Percentiles rank a stretch among this genome's conserved stretches.
These are phyloP conservation scores for Drosophila bipectinata DNA, from an alignment of 1,140 invertebrate species.

Conservation along the genomic window DNA sequence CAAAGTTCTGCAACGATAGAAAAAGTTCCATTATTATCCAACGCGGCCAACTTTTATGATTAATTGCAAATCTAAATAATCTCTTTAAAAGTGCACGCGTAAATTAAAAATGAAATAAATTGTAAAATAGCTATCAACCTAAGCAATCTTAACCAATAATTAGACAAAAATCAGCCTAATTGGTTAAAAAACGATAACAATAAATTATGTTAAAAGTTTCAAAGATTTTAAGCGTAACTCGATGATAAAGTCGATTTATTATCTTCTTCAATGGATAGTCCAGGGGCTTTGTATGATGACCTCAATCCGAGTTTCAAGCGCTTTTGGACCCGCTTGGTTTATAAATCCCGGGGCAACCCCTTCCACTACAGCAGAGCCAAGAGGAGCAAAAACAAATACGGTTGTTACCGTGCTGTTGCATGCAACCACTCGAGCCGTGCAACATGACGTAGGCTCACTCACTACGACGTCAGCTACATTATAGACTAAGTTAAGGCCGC, in stretches of 20 bases:
- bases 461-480: constrained; percentile 24
- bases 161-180: not conserved
- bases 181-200: not conserved
- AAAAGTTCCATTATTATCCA: not conserved
- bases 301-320: not conserved
- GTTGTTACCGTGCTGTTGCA: too few species aligned
- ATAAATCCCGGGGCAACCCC: constrained; percentile 39
- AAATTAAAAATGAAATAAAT: not conserved
- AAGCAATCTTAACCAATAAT: not conserved
- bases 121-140: not conserved
- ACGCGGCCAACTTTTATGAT: not conserved
- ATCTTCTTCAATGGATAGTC: constrained; percentile 6
- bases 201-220: not conserved
- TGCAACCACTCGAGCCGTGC: not conserved
- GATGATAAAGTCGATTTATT: constrained; percentile 11
- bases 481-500: constrained; percentile 53
- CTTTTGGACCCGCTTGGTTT: constrained; percentile 5
- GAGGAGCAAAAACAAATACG: too few species aligned
- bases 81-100: too few species aligned
- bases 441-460: constrained; percentile 53
- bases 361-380: constrained; percentile 42
- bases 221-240: not conserved
- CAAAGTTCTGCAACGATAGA: constrained; percentile 35
- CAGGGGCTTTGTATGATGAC: constrained; percentile 15
- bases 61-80: not conserved